Evolutionary conservation across 2,113 vertebrate genomes (phyloP).

Genomic region (Shinisaurus crocodilurus): DNA sequence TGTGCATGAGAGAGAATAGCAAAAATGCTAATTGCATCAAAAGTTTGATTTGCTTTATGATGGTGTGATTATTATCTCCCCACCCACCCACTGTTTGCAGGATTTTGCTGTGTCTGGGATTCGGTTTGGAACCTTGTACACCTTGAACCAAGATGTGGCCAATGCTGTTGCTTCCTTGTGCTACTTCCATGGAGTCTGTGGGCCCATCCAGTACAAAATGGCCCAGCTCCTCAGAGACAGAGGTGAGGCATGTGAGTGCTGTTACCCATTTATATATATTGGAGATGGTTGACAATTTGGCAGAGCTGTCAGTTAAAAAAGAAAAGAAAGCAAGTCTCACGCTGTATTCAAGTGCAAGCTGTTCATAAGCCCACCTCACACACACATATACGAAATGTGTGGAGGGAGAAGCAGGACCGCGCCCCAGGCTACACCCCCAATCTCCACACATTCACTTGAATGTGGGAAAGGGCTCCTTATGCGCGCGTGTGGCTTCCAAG

Average conservation of each 20-base stretch:
- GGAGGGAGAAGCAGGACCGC: not conserved
- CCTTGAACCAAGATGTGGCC: slow-evolving; percentile 87
- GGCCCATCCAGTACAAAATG: slow-evolving; percentile 87
- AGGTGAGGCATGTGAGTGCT: slow-evolving; percentile 75
- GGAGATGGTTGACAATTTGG: not conserved
- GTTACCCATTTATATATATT: not conserved
- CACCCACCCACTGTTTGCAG: slow-evolving; percentile 72
- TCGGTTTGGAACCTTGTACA: slow-evolving; percentile 89
- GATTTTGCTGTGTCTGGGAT: slow-evolving; percentile 93
- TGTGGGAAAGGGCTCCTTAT: not conserved
- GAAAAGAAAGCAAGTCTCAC: not conserved
- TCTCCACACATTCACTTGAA: not conserved
- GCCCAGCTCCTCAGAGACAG: slow-evolving; percentile 88
- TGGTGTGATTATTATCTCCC: slow-evolving; percentile 3
- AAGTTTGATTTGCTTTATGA: not conserved
- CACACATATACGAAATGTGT: not conserved
- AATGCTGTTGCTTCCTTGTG: slow-evolving; percentile 86
- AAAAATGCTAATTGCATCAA: not conserved
- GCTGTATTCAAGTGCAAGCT: not conserved
- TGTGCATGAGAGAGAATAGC: not conserved
- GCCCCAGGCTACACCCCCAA: not conserved
- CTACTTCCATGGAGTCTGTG: slow-evolving; percentile 87
- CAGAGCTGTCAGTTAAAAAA: not conserved
- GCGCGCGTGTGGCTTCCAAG: not conserved
- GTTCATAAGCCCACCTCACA: not conserved